These are phyloP conservation scores for Nycteola revayana DNA, from an alignment of 2,888 invertebrate genomes.

Conservation along the genomic window DNA sequence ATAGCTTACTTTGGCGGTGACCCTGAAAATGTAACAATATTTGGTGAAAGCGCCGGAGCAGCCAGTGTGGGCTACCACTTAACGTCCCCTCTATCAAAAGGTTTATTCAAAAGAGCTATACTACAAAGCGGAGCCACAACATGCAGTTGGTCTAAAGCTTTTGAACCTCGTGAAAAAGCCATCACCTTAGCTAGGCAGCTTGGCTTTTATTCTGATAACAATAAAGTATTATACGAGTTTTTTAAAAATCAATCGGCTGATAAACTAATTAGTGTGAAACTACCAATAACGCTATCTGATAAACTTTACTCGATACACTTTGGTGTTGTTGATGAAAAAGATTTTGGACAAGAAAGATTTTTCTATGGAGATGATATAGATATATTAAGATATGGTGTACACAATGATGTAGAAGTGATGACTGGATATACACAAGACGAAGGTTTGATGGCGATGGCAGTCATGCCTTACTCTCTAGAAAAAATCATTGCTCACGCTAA, in stretches of 20 bases:
- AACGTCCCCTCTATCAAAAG: slow-evolving; percentile 67
- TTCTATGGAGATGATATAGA: slow-evolving; percentile 50
- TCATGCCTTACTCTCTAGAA: slow-evolving; percentile 18
- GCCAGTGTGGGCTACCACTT: slow-evolving; percentile 54
- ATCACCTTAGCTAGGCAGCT: slow-evolving; percentile 43
- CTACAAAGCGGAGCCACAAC: slow-evolving; percentile 86
- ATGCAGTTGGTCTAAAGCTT: slow-evolving; percentile 71
- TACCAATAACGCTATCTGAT: slow-evolving; percentile 32
- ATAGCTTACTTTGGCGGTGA: slow-evolving; percentile 65
- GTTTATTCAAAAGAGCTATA: slow-evolving; percentile 76
- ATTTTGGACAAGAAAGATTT: slow-evolving; percentile 51
- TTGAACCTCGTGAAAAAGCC: slow-evolving; percentile 73
- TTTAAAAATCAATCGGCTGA: slow-evolving; percentile 47
- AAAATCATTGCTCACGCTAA: slow-evolving; percentile 36
- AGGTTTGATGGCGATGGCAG: slow-evolving; percentile 60
- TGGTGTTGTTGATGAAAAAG: slow-evolving; percentile 43
- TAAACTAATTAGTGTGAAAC: slow-evolving; percentile 30
- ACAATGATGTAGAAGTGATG: slow-evolving; percentile 83
- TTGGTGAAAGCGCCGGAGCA: slow-evolving; percentile 69
- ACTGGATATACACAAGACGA: slow-evolving; percentile 87
- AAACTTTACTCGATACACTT: slow-evolving; percentile 37
- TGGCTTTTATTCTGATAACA: slow-evolving; percentile 50
- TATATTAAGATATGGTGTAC: slow-evolving; percentile 63
- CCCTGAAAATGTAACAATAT: slow-evolving; percentile 63
- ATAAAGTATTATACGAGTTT: slow-evolving; percentile 50